Conservation (phyloP, 2,797 vertebrate genomes). For the Pantherophis vulpinus region DNA sequence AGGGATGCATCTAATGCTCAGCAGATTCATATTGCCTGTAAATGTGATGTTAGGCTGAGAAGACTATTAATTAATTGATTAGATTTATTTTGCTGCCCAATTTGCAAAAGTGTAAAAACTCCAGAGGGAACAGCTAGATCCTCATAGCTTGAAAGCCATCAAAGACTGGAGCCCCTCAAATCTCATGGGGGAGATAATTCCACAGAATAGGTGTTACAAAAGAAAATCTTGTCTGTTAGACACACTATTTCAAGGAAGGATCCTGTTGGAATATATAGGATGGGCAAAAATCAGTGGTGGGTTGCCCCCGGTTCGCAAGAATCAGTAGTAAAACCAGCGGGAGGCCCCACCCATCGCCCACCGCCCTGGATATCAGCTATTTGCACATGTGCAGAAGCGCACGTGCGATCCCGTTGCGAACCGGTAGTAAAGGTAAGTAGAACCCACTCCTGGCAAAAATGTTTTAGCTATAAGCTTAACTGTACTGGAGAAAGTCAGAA, state of each 20-base stretch:
- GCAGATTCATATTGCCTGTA: neutral
- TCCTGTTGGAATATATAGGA: neutral
- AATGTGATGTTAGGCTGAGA: neutral
- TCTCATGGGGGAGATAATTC: neutral
- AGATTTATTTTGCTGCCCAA: neutral
- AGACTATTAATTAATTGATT: neutral
- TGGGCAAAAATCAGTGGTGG: too few relatives aligned
- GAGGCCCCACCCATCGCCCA: too few relatives aligned
- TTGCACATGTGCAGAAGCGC: too few relatives aligned
- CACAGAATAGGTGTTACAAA: neutral
- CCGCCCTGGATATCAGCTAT: too few relatives aligned
- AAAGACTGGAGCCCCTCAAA: neutral
- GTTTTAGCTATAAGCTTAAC: neutral
- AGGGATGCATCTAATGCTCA: neutral
- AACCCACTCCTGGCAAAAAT: neutral
- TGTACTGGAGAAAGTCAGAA: neutral
- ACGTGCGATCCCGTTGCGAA: too few relatives aligned
- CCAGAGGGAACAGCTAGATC: neutral
- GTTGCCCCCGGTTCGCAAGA: too few relatives aligned
- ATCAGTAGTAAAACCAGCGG: too few relatives aligned
- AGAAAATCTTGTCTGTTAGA: neutral
- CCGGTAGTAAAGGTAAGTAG: too few relatives aligned
- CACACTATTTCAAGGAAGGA: neutral
- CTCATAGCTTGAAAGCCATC: neutral
- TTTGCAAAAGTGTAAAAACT: neutral